Conservation (phyloP, 1,140 invertebrate genomes). For the Pollicipes pollicipes region DNA sequence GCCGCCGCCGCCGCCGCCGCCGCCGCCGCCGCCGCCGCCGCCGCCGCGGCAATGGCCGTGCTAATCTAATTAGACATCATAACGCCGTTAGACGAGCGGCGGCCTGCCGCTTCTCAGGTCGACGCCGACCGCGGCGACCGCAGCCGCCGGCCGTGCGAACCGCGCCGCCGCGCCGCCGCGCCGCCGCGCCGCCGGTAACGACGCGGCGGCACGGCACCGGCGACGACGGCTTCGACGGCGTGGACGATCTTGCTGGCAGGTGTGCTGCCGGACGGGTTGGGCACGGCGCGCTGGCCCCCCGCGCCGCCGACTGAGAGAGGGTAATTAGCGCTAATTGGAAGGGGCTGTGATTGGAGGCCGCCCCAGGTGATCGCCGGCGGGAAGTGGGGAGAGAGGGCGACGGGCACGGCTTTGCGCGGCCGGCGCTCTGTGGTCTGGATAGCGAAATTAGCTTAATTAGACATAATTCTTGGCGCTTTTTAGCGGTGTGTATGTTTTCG, state of each 20-base stretch:
- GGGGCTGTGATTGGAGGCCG: neutral
- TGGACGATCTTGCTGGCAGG: no score
- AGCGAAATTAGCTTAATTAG: neutral
- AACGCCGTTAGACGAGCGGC: neutral
- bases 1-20: no score
- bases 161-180: no score
- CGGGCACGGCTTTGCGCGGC: neutral
- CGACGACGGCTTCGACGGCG: no score
- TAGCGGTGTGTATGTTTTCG: neutral
- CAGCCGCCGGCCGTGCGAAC: neutral
- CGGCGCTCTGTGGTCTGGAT: neutral
- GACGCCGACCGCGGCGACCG: neutral
- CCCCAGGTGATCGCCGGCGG: no score
- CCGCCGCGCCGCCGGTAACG: neutral
- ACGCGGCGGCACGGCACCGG: neutral
- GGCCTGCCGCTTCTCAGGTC: neutral
- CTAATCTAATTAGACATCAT: neutral
- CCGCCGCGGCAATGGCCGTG: neutral
- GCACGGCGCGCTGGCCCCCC: no score
- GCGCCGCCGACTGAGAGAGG: no score
- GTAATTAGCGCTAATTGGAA: neutral
- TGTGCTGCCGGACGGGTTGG: no score
- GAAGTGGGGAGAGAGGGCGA: neutral
- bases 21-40: no score
- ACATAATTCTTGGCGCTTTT: neutral